Base-by-base conservation (phyloP, 2,113 vertebrate species). In the Leptodactylus fuscus region DNA sequence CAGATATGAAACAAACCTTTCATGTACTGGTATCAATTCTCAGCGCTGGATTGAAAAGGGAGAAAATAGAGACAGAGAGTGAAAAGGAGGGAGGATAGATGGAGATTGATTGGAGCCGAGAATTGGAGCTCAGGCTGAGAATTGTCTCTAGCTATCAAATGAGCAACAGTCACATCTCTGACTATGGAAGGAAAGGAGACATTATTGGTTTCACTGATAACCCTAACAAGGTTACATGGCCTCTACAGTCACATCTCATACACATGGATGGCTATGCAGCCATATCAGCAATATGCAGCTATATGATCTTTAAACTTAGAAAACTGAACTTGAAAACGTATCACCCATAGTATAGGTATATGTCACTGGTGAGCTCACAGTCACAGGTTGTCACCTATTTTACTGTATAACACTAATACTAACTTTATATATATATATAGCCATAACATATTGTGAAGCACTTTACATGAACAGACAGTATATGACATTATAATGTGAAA, bases 1-100 rank as follows among this genome's bases (percentile, higher is more conserved):
- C 82, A 75, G 71, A 55, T 78, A 79, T 85, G 75, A 85, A 89
- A 91, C 87, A 91, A 90, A 11, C 89, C 87, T 89, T 85, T 78
- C 65, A 85, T 85, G 83, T 85, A 69, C 73, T 55, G 69, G 83
- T 67, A 78, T 85, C 83, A 79, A 55, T 85, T 85, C 60, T 65
- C n/a, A 70, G 76, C 10, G 60, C 55, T 69, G 75, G 78, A 82
- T 87, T 77, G 73, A 87, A 87, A 87, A 65, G 70, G 60, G 58
- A 87, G 58, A 77, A 81, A 82, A 78, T 86, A 84, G 86, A 81
- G 87, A 58, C 87, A 80, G 62, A 76, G 36, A 74, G 76, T 16
- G 60, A 62, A 53, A 74, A 34, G 32, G 87, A 86, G 87, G 85
- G 87, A 83, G 89, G 91, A 88, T 87, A 88, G 78, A 70, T 90